These are phyloP conservation scores for Platorchestia sp. DNA, from an alignment of 1,140 invertebrate species.

Conservation along the genomic window DNA sequence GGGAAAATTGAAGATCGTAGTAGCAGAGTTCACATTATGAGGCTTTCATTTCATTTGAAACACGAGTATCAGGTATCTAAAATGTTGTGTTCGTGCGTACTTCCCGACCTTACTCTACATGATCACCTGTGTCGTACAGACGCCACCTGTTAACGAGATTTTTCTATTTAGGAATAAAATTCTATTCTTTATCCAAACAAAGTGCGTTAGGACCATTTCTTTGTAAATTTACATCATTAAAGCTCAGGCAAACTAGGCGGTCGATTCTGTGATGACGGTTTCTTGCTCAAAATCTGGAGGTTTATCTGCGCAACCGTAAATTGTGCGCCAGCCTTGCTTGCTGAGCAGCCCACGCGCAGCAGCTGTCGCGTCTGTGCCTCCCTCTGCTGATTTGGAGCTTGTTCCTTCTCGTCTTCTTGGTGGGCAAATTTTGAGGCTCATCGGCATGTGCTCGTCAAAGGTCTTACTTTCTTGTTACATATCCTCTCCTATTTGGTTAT, in stretches of 20 bases:
- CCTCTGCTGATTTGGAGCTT: background rate
- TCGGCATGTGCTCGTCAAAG: background rate
- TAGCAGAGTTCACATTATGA: background rate
- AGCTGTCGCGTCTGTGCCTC: background rate
- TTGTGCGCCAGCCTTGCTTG: background rate
- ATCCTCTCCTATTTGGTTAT: background rate
- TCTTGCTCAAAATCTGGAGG: background rate
- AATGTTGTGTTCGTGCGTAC: background rate
- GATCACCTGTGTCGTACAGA: background rate
- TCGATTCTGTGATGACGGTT: background rate
- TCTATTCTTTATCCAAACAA: background rate
- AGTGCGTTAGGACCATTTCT: background rate
- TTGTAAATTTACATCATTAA: background rate
- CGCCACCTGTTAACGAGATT: background rate
- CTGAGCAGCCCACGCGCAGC: background rate
- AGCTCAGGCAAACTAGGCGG: background rate
- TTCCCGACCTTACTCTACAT: background rate
- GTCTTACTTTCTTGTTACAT: background rate
- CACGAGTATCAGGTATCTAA: background rate
- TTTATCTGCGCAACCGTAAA: background rate
- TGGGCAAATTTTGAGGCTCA: background rate
- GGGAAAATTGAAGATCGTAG: no score
- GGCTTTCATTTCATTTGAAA: background rate
- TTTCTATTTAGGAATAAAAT: background rate
- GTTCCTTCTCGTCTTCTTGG: background rate